Conservation (phyloP, 1,140 invertebrate genomes). For the Zelostemma sp. region DNA sequence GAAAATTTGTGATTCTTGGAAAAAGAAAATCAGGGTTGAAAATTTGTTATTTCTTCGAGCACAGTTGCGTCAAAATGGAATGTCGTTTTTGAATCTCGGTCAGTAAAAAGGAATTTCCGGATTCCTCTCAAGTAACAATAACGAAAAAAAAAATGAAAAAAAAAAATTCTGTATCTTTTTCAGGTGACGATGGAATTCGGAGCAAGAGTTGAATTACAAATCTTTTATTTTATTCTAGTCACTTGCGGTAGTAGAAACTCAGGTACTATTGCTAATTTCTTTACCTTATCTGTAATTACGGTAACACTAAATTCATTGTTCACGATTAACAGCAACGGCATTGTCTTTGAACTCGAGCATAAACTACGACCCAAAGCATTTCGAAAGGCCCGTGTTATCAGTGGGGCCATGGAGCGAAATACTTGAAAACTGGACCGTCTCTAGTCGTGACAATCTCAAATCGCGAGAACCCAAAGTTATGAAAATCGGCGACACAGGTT, state of each 20-base stretch:
- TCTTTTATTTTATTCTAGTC: conserved; percentile 2
- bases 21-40: too few species aligned
- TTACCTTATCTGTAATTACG: not conserved
- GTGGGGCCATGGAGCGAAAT: conserved; percentile 62
- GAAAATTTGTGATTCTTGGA: too few species aligned
- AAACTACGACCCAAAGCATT: conserved; percentile 3
- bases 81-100: too few species aligned
- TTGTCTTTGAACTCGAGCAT: conserved; percentile 18
- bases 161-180: conserved; percentile 11
- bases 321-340: conserved; percentile 7
- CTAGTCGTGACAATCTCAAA: conserved; percentile 34
- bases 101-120: too few species aligned
- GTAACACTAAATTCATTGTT: not conserved
- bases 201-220: conserved; percentile 8
- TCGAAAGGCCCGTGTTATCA: conserved; percentile 17
- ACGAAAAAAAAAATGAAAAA: conserved; percentile 5
- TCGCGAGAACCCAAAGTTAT: conserved; percentile 54
- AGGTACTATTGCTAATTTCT: not conserved
- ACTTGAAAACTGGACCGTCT: conserved; percentile 60
- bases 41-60: too few species aligned
- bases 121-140: too few species aligned
- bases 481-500: conserved; percentile 60
- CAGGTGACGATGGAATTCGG: conserved; percentile 13
- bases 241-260: conserved; percentile 18
- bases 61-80: too few species aligned